phyloP scores from a whole-genome alignment of 2,113 vertebrate species.

The Campylorhamphus procurvoides region DNA sequence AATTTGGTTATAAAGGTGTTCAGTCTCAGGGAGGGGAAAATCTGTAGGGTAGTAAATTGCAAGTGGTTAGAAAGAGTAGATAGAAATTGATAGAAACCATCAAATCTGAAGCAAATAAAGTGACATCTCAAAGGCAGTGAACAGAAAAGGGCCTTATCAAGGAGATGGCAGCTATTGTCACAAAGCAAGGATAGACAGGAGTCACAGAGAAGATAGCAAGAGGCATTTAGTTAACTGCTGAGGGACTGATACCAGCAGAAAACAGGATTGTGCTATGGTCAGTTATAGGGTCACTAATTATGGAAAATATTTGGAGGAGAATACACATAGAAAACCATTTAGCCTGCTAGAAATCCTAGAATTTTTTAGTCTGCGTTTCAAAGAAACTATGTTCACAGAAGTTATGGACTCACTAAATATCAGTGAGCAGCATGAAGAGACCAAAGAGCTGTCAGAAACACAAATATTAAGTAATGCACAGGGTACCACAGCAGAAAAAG shows the following conservation, averaged over 20 bases:
- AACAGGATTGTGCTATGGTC: background rate
- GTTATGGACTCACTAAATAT: background rate
- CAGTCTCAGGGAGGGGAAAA: background rate
- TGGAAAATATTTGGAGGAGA: background rate
- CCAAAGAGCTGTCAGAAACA: background rate
- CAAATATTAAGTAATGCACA: background rate
- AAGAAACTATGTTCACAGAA: background rate
- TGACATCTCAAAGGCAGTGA: background rate
- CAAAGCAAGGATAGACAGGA: background rate
- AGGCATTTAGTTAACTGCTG: background rate
- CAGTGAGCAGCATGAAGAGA: background rate
- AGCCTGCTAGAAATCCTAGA: background rate
- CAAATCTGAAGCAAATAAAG: background rate
- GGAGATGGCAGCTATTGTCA: background rate
- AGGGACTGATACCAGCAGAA: background rate
- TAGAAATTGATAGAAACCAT: background rate
- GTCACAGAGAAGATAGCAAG: background rate
- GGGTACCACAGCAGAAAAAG: background rate
- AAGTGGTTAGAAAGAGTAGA: background rate
- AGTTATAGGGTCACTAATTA: background rate
- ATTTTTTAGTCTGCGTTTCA: background rate
- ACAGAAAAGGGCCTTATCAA: background rate
- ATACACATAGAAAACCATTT: background rate
- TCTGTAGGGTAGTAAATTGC: background rate
- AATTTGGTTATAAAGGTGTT: background rate